Evolutionary conservation across 1,140 invertebrate genomes (phyloP).

Genomic region (Hylyphantes graminicola): DNA sequence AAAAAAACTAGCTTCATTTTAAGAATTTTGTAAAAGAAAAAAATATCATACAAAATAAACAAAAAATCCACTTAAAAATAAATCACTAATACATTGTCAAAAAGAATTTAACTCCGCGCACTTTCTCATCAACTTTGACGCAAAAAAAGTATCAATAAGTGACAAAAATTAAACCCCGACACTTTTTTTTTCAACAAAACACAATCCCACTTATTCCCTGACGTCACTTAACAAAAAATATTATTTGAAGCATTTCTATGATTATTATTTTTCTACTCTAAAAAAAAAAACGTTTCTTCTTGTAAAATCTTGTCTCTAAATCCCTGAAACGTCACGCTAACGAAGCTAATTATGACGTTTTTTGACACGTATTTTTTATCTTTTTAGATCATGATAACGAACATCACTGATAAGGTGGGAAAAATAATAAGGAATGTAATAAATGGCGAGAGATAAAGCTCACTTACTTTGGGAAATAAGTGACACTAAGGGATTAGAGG

Average conservation of each 20-base stretch:
- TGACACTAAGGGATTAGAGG: constrained; percentile 34
- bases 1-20: no score
- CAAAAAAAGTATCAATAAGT: background rate
- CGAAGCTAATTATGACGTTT: constrained; percentile 42
- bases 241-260: no score
- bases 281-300: background rate
- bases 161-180: constrained; percentile 1
- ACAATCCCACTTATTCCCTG: no score
- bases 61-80: background rate
- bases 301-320: constrained; percentile 27
- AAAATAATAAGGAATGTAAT: constrained; percentile 26
- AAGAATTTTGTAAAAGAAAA: background rate
- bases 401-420: background rate
- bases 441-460: constrained; percentile 38
- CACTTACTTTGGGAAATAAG: constrained; percentile 18
- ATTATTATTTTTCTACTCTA: background rate
- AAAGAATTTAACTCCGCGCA: background rate
- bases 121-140: background rate
- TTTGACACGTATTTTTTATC: constrained; percentile 15
- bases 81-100: background rate
- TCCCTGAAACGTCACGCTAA: constrained; percentile 25
- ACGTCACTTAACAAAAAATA: no score
- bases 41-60: no score
- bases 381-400: constrained; percentile 27
- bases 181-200: background rate